Percentiles rank a stretch among this genome's conserved stretches.
Conservation (phyloP, 2,888 invertebrate genomes). For the Piscicola geometra region DNA sequence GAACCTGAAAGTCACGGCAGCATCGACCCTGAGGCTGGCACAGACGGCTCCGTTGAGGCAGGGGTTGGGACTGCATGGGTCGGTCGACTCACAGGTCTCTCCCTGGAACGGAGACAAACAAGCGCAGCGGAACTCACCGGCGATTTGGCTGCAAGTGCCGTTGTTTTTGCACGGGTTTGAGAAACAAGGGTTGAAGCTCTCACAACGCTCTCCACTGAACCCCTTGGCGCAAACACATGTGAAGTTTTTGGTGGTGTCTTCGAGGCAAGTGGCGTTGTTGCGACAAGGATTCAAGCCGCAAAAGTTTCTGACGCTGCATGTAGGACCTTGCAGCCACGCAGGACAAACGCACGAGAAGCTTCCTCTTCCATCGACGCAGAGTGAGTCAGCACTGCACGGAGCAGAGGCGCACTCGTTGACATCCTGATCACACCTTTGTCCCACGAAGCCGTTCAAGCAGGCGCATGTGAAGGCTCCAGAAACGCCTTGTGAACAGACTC, state of each 20-base stretch:
- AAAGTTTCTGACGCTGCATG: constrained; percentile 20
- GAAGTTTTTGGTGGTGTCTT: constrained; percentile 44
- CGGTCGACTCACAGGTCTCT: constrained; percentile 44
- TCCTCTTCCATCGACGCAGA: background rate
- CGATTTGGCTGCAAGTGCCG: constrained; percentile 38
- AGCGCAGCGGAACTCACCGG: constrained; percentile 43
- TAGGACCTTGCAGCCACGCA: background rate
- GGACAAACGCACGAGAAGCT: constrained; percentile 35
- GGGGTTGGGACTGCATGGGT: constrained; percentile 44
- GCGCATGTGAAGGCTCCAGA: constrained; percentile 54
- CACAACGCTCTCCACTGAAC: constrained; percentile 39
- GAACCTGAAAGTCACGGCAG: background rate
- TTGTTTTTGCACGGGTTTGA: constrained; percentile 39
- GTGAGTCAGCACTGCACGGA: constrained; percentile 36
- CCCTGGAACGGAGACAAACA: constrained; percentile 47
- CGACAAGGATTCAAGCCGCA: constrained; percentile 49
- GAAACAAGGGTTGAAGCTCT: constrained; percentile 41
- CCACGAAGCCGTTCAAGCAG: constrained; percentile 40
- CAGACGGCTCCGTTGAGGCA: constrained; percentile 61
- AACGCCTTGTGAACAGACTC: constrained; percentile 44
- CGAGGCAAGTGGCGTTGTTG: constrained; percentile 48
- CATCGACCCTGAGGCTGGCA: background rate
- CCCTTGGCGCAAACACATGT: constrained; percentile 38
- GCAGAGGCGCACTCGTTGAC: constrained; percentile 41
- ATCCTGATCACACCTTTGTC: constrained; percentile 38